A percentile compares a stretch with the other conserved stretches of the same genome.
These are phyloP conservation scores for Hydropsyche betteni DNA, from an alignment of 2,888 invertebrate species.

Conservation along the genomic window DNA sequence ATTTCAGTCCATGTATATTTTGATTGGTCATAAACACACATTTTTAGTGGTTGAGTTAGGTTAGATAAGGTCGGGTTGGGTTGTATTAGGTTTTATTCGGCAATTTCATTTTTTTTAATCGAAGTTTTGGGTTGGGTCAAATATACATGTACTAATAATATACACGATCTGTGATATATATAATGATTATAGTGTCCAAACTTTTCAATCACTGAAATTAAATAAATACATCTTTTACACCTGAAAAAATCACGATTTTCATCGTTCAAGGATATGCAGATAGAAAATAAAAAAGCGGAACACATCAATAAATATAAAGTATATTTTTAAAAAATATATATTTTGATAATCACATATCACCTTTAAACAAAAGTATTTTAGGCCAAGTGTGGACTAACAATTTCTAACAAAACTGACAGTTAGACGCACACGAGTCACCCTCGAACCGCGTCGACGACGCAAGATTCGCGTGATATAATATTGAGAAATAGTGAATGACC, in stretches of 20 bases:
- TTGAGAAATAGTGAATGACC: too few species aligned
- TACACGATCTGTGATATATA: not conserved
- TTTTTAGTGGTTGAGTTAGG: too few species aligned
- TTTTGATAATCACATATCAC: slow-evolving; percentile 39
- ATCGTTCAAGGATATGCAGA: not conserved
- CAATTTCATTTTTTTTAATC: too few species aligned
- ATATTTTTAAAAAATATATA: slow-evolving; percentile 38
- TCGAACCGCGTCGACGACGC: not conserved
- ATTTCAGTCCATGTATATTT: too few species aligned
- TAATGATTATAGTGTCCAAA: not conserved
- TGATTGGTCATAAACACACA: too few species aligned
- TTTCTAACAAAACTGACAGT: slow-evolving; percentile 19
- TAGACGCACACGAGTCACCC: not conserved
- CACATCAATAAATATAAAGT: slow-evolving; percentile 30
- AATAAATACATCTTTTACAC: not conserved
- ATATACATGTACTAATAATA: not conserved
- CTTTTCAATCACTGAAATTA: too few species aligned
- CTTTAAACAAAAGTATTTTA: slow-evolving; percentile 34
- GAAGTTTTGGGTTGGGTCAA: too few species aligned
- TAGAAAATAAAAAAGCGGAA: slow-evolving; percentile 16
- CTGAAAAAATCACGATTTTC: not conserved
- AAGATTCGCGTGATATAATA: not conserved
- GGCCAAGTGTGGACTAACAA: slow-evolving; percentile 34
- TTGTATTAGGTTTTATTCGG: too few species aligned
- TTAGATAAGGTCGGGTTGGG: too few species aligned